Evolutionary conservation across 2,113 vertebrate species (phyloP), one percentile per base, ranked within the genome.

Genomic region (Phylloscopus trochilus): DNA sequence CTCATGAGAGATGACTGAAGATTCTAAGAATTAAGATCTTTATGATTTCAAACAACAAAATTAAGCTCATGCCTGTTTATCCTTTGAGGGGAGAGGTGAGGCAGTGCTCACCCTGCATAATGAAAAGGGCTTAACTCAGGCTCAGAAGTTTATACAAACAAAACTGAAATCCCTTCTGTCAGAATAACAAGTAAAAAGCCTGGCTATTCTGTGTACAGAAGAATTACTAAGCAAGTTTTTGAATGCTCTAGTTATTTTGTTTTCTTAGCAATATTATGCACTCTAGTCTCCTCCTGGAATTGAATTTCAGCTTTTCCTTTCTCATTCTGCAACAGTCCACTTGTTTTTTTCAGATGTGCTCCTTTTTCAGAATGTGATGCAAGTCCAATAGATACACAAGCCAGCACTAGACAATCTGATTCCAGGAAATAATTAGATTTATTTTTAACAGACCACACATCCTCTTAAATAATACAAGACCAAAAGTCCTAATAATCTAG

Each of bases 261-360:
- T 95, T 81, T 43, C 27, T 92, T 92, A 83, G 46, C 23, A 31
- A n/a, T 78, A 60, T 92, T 46, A 77, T 22, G 26, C 15, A 39
- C n/a, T 70, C 31, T 35, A 58, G 30, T 46, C 31, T 76, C 63
- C 24, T 66, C 17, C 43, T 51, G 43, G 33, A 87, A 89, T 10
- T 83, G 47, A 87, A 51, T 87, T 94, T 74, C 47, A 85, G 21
- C 37, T 75, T 55, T 75, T 39, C 11, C 19, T 63, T 90, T 81
- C 76, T 77, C 46, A 43, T 81, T 93, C 55, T 86, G 63, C 41
- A 41, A 15, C 27, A 53, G 28, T 41, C 81, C 56, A 90, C 15
- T 51, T 89, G 55, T 37, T 56, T 81, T 83, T 83, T 74, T 76
- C 51, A 49, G 15, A 66, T 41, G 8, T 41, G 15, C 6, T 88